Percentiles rank a stretch among this genome's conserved stretches.
Conservation (phyloP, 30 jellyfish, hydroid and myxozoan species). For the Hydractinia echinata region DNA sequence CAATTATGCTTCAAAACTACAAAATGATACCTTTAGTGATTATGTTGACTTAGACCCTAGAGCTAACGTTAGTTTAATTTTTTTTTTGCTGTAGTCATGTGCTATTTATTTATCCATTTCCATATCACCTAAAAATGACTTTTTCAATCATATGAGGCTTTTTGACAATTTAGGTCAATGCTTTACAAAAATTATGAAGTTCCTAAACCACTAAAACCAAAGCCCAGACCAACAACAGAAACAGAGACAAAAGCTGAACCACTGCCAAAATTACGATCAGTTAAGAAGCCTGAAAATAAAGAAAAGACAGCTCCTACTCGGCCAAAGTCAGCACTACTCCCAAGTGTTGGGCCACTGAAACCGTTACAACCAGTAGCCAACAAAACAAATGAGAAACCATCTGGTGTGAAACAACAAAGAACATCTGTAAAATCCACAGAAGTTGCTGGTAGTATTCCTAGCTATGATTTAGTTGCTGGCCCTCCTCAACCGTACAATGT, state of each 20-base stretch:
- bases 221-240: background rate
- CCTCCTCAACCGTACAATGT: background rate
- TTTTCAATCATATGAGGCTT: background rate
- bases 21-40: constrained; percentile 66
- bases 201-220: background rate
- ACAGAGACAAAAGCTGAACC: constrained; percentile 24
- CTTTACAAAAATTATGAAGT: background rate
- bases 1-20: constrained; percentile 67
- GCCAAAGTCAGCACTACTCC: constrained; percentile 38
- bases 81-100: background rate
- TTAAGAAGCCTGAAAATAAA: constrained; percentile 16
- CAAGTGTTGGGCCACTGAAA: constrained; percentile 20
- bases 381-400: constrained; percentile 12
- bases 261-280: constrained; percentile 39
- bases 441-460: constrained; percentile 18
- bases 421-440: background rate
- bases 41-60: constrained; percentile 91
- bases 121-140: background rate
- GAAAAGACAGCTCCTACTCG: constrained; percentile 27
- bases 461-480: constrained; percentile 28
- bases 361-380: constrained; percentile 42
- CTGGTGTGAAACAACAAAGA: background rate
- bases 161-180: background rate
- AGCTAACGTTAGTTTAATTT: constrained; percentile 21
- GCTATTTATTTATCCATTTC: background rate